These are phyloP conservation scores for Lerista edwardsae DNA, from an alignment of 2,797 vertebrate genomes.

Conservation along the genomic window DNA sequence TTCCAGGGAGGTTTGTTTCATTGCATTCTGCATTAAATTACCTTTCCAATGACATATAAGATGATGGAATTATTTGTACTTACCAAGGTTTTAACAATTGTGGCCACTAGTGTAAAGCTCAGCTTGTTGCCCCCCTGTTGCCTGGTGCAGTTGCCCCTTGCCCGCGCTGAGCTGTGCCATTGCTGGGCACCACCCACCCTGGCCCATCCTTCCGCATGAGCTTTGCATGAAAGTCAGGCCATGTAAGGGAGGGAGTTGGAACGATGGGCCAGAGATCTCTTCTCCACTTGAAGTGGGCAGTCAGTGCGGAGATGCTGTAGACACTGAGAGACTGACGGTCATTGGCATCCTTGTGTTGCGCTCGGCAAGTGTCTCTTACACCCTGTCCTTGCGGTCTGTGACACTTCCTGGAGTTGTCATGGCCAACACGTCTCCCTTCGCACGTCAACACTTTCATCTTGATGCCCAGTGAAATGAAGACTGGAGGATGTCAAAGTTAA, in stretches of 20 bases:
- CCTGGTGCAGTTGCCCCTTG: too few species aligned
- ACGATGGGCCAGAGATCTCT: neutral
- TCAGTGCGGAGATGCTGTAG: neutral
- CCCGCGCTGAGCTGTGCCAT: too few species aligned
- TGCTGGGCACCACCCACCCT: neutral
- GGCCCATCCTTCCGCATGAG: neutral
- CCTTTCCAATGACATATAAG: too few species aligned
- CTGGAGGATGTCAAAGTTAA: neutral
- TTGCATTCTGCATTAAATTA: too few species aligned
- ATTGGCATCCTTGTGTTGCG: conserved; percentile 15
- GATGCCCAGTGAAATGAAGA: neutral
- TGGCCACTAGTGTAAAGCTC: too few species aligned
- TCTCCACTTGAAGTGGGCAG: neutral
- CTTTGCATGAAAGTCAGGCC: neutral
- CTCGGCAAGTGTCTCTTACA: conserved; percentile 39
- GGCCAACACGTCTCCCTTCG: conserved; percentile 20
- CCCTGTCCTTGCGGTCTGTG: conserved; percentile 26
- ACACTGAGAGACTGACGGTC: conserved; percentile 49
- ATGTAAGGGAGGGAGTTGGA: neutral
- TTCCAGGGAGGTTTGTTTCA: too few species aligned
- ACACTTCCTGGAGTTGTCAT: conserved; percentile 26
- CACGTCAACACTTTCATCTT: conserved; percentile 17
- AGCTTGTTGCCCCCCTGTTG: too few species aligned
- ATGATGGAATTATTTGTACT: too few species aligned
- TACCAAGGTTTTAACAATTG: too few species aligned